Evolutionary conservation across 1,140 invertebrate genomes (phyloP).

Genomic region (Choristoneura fumiferana): DNA sequence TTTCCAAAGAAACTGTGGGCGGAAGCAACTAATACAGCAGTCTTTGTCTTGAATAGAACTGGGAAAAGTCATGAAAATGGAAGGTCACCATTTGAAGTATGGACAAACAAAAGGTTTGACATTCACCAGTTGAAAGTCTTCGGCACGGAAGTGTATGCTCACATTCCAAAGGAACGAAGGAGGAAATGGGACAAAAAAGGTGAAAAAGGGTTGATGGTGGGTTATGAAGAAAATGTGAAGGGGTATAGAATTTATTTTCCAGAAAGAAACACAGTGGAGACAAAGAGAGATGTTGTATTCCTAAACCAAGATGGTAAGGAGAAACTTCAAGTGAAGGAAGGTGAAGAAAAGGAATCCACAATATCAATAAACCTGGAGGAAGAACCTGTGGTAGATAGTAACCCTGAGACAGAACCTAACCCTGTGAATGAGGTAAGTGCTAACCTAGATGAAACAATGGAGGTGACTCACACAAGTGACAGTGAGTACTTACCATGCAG

Average conservation of each 20-base stretch:
- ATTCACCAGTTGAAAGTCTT: constrained; percentile 43
- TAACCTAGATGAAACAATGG: too few species aligned
- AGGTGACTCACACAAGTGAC: too few species aligned
- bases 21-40: constrained; percentile 48
- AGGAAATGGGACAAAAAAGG: constrained; percentile 21
- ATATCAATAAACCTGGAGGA: too few species aligned
- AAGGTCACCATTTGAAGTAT: constrained; percentile 34
- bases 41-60: constrained; percentile 53
- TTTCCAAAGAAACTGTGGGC: too few species aligned
- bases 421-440: too few species aligned
- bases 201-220: constrained; percentile 1
- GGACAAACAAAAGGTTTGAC: constrained; percentile 39
- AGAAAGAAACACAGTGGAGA: too few species aligned
- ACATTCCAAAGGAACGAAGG: constrained; percentile 21
- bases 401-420: too few species aligned
- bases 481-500: too few species aligned
- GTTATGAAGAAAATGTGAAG: background rate
- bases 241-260: constrained; percentile 23
- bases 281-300: too few species aligned
- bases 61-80: constrained; percentile 35
- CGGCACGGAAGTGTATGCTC: constrained; percentile 21
- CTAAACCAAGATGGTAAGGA: background rate
- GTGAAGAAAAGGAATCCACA: too few species aligned
- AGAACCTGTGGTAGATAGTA: too few species aligned
- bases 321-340: too few species aligned